These are phyloP conservation scores for Spisula solida DNA, from an alignment of 2,888 invertebrate species.

Conservation along the genomic window DNA sequence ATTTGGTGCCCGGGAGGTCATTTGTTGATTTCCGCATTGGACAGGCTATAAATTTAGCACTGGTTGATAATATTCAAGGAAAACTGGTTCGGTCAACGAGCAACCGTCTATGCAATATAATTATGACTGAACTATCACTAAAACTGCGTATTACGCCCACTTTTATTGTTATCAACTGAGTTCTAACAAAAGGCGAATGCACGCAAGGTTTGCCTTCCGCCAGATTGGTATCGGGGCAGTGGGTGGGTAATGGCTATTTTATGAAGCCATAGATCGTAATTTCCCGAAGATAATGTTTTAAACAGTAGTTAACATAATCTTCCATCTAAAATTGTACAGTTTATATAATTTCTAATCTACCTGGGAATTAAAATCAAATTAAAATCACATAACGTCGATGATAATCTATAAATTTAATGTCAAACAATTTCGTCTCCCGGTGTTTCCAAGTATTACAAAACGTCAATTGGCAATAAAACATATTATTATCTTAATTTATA, in stretches of 20 bases:
- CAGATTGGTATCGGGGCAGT: constrained; percentile 1
- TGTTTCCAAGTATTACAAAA: not conserved
- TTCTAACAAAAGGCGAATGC: not conserved
- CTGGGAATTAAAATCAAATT: constrained; percentile 12
- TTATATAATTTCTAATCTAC: constrained; percentile 26
- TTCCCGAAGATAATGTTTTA: not conserved
- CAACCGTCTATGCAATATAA: too few species aligned
- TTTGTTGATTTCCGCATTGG: too few species aligned
- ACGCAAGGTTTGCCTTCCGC: not conserved
- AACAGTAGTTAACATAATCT: constrained; percentile 20
- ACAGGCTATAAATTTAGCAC: too few species aligned
- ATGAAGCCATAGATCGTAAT: not conserved
- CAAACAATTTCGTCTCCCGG: not conserved
- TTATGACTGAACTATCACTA: too few species aligned
- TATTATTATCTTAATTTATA: not conserved
- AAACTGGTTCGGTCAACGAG: too few species aligned
- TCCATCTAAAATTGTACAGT: not conserved
- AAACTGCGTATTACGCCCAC: too few species aligned
- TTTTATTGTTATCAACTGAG: too few species aligned
- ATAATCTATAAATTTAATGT: not conserved
- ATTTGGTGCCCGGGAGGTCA: too few species aligned
- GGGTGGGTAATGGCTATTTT: constrained; percentile 18
- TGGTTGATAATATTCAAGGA: too few species aligned
- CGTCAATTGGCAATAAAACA: not conserved
- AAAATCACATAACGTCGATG: not conserved